Evolutionary conservation across 2,888 invertebrate species (phyloP).

Genomic region (Galerucella nymphaeae): DNA sequence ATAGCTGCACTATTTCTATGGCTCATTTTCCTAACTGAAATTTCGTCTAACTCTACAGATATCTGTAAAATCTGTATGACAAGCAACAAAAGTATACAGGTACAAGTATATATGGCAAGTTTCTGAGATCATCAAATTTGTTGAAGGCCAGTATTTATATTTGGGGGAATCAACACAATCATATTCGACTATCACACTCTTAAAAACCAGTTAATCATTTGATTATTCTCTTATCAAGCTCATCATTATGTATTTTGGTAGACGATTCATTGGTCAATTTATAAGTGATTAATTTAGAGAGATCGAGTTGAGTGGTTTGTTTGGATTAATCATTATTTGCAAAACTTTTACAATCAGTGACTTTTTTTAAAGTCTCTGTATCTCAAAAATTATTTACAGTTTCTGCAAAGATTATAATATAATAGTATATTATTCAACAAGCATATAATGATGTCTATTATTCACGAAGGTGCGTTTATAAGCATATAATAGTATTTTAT

Average conservation of each 20-base stretch:
- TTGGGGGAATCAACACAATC: constrained; percentile 1
- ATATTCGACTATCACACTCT: neutral
- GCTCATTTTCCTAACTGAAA: no score
- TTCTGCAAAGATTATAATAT: no score
- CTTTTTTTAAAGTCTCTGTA: neutral
- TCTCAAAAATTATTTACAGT: no score
- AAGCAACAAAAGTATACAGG: no score
- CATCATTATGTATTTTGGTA: constrained; percentile 18
- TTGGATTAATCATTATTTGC: neutral
- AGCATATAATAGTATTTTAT: no score
- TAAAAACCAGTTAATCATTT: constrained; percentile 19
- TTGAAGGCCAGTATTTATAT: neutral
- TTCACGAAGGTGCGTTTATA: no score
- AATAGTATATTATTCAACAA: no score
- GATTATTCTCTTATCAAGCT: constrained; percentile 20
- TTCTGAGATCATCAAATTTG: neutral
- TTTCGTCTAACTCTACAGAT: no score
- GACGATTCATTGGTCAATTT: constrained; percentile 8
- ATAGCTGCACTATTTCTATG: no score
- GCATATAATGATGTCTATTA: no score
- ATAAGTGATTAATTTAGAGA: constrained; percentile 18
- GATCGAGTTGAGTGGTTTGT: neutral
- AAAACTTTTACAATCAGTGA: neutral
- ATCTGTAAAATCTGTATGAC: no score
- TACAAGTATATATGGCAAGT: no score